Evolutionary conservation across 2,888 invertebrate genomes (phyloP), one percentile per base, ranked within the genome.

Genomic region (Chouioia cunea): DNA sequence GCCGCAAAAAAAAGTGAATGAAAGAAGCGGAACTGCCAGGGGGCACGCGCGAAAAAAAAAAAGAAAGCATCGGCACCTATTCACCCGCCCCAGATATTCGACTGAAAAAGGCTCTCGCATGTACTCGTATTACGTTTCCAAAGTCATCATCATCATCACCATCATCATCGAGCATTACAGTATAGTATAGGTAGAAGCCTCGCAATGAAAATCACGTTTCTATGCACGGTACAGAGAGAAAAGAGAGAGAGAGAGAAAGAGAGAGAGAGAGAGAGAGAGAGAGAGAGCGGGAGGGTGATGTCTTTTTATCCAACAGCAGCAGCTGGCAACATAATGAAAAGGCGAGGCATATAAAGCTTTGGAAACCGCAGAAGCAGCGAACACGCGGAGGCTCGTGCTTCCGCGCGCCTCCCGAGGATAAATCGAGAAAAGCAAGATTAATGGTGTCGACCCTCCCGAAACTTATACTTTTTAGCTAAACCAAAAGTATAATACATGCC

Each of bases 391-490:
- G 74, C 76, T 79, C 81, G 81, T 81, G 81, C 79, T 77, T 74
- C 74, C 78, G 76, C 78, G 78, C 79, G 77, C 77, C 79, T 80
- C 77, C 77, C 75, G 74, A 75, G 79, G 79, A 78, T 79, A 77
- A 80, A 80, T 79, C 79, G 79, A 77, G 79, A 76, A 77, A 77
- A 79, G 79, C 77, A 79, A 80, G 81, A 81, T 80, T 80, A 80
- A 79, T 80, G 79, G 79, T 75, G 69, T 36, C 36, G 36, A 16
- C 16, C 16, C 18, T 4, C 16, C 16, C 16, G 50, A 20, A 50
- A 50, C 16, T 18, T 18, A 50, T 16, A 50, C 18, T 50, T 50
- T 50, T 50, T 18, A n/a, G n/a, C n/a, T n/a, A n/a, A n/a, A 36
- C 36, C 36, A 10, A 36, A 36, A 36, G 36, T 36, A 36, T 36